These are phyloP conservation scores for Charadrius vociferus DNA, from an alignment of 2,113 vertebrate genomes.

Conservation along the genomic window DNA sequence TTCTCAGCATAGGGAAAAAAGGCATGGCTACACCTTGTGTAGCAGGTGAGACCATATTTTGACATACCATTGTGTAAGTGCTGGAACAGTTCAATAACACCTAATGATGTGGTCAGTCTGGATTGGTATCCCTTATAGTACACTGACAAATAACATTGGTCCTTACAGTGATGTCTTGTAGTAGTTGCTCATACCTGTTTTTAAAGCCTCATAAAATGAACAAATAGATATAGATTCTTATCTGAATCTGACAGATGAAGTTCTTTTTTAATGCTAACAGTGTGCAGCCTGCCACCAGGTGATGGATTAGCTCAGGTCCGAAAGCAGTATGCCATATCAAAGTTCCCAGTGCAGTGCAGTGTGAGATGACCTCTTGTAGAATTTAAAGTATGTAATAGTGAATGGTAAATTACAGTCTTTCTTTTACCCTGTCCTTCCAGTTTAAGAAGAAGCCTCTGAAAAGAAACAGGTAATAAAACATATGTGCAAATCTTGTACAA, in stretches of 20 bases:
- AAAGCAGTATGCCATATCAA: slow-evolving; percentile 6
- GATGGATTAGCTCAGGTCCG: slow-evolving; percentile 59
- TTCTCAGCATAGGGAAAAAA: background rate
- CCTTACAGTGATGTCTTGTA: background rate
- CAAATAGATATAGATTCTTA: slow-evolving; percentile 28
- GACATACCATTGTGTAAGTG: background rate
- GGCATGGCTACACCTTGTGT: background rate
- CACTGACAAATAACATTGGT: slow-evolving; percentile 8
- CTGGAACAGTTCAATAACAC: background rate
- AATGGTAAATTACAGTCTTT: background rate
- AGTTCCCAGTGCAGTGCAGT: background rate
- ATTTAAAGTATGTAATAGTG: background rate
- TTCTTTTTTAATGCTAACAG: slow-evolving; percentile 46
- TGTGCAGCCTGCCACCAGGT: slow-evolving; percentile 47
- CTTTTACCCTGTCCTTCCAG: background rate
- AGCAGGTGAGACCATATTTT: background rate
- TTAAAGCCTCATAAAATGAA: slow-evolving; percentile 14
- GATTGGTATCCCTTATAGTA: background rate
- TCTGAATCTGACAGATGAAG: slow-evolving; percentile 49
- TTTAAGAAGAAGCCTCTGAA: background rate
- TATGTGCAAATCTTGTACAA: background rate
- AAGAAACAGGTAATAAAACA: background rate
- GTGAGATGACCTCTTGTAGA: background rate
- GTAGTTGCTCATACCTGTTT: slow-evolving; percentile 8
- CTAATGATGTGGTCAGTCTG: background rate